Base-by-base conservation (phyloP, 2,797 vertebrate genomes). In the Cephalopachus bancanus region DNA sequence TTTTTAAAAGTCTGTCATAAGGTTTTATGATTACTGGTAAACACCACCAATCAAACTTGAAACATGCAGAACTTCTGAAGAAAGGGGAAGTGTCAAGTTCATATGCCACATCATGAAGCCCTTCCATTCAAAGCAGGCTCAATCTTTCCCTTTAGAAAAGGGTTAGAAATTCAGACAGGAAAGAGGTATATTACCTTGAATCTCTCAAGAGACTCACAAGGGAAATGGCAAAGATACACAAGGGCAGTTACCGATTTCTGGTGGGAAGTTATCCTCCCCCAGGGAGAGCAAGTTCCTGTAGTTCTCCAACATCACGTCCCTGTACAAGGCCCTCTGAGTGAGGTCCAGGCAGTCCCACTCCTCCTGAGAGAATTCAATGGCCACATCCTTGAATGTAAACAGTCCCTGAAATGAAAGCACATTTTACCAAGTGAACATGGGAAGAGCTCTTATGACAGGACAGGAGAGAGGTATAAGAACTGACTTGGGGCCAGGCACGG, bases 311-410 rank as follows among this genome's bases (percentile, higher is more conserved):
- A 95, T 97, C 60, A 96, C 57, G 0, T 60, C 78, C 79, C 79
- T 81, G 33, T 60, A 60, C 57, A 81, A 60, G 57, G 91, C 74
- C 84, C 84, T 94, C 84, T 96, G 96, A 69, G 72, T 74, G 2
- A 74, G 24, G 22, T 90, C 67, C 65, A 96, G 37, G 69, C 28
- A 53, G 37, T 69, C 75, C 95, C 95, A 96, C 89, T 96, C 94
- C 57, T 81, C 79, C 17, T 81, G 57, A 59, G 79, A 97, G 67
- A 97, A 97, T 9, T 86, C 65, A 2, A 97, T 26, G 37, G 92
- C 64, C 37, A 97, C 97, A 49, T 97, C 97, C 44, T 64, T 85
- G 93, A 97, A 97, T 0, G 91, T 87, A 30, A 97, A 74, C 26
- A 49, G 20, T 15, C 78, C 84, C 97, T 97, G 88, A 75, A 83